Percentiles rank a stretch among this genome's conserved stretches.
Evolutionary conservation across 2,888 invertebrate species (phyloP).

Genomic region (Gari tellinella): DNA sequence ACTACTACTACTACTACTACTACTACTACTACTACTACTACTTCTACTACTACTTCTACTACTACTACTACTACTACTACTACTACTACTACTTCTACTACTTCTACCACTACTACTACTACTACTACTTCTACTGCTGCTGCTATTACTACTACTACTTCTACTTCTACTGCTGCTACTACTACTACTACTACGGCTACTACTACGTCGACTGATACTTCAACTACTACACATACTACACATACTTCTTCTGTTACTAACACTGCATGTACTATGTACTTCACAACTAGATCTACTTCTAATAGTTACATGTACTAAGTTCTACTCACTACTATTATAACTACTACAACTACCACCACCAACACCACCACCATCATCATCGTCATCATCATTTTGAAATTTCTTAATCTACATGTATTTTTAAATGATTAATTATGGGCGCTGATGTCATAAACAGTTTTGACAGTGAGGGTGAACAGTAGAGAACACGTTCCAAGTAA

Average conservation of each 20-base stretch:
- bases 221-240: not conserved
- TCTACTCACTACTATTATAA: not conserved
- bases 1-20: slow-evolving; percentile 1
- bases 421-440: no score
- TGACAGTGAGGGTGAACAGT: no score
- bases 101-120: slow-evolving; percentile 1
- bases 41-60: slow-evolving; percentile 2
- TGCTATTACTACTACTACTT: slow-evolving; percentile 1
- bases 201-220: not conserved
- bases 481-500: no score
- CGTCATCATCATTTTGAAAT: no score
- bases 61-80: slow-evolving; percentile 8
- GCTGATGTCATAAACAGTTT: no score
- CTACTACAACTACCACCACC: no score
- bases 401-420: no score
- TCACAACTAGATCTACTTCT: not conserved
- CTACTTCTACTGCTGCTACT: not conserved
- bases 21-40: not conserved
- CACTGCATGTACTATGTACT: not conserved
- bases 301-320: not conserved
- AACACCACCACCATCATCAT: no score
- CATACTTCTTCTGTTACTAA: not conserved
- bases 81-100: not conserved
- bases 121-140: not conserved
- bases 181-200: slow-evolving; percentile 4